Conservation (phyloP, 2,888 invertebrate genomes). For the Idaea biselata region DNA sequence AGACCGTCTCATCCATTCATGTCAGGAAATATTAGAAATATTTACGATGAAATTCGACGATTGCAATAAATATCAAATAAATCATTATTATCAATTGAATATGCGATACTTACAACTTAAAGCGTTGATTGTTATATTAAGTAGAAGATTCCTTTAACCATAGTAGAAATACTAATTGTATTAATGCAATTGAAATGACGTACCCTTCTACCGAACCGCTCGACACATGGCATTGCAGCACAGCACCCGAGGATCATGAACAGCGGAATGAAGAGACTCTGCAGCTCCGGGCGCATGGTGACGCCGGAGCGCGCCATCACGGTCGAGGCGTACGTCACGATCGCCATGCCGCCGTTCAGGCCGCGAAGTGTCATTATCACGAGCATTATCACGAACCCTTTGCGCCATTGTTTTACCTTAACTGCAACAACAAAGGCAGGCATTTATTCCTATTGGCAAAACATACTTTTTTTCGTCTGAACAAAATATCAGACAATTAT, state of each 20-base stretch:
- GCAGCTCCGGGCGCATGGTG: constrained; percentile 53
- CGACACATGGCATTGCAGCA: constrained; percentile 52
- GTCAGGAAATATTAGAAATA: no score
- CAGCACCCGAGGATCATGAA: constrained; percentile 56
- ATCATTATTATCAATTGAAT: no score
- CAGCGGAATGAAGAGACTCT: constrained; percentile 52
- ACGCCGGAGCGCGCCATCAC: constrained; percentile 52
- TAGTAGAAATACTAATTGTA: not conserved
- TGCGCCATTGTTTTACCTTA: constrained; percentile 43
- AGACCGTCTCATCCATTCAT: no score
- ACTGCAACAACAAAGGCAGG: constrained; percentile 40
- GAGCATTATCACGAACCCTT: constrained; percentile 38
- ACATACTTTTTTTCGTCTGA: no score
- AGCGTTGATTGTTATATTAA: no score
- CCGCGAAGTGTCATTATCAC: constrained; percentile 34
- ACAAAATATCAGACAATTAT: no score
- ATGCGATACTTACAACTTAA: no score
- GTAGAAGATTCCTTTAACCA: no score
- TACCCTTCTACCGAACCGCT: constrained; percentile 61
- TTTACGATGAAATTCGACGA: no score
- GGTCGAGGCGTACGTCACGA: constrained; percentile 50
- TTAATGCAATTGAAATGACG: constrained; percentile 2
- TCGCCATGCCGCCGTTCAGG: constrained; percentile 50
- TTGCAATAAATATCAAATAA: no score
- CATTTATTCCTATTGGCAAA: no score